A percentile compares a stretch with the other conserved stretches of the same genome.
Evolutionary conservation across 2,888 invertebrate species (phyloP).

Genomic region (Cactoblastis cactorum): DNA sequence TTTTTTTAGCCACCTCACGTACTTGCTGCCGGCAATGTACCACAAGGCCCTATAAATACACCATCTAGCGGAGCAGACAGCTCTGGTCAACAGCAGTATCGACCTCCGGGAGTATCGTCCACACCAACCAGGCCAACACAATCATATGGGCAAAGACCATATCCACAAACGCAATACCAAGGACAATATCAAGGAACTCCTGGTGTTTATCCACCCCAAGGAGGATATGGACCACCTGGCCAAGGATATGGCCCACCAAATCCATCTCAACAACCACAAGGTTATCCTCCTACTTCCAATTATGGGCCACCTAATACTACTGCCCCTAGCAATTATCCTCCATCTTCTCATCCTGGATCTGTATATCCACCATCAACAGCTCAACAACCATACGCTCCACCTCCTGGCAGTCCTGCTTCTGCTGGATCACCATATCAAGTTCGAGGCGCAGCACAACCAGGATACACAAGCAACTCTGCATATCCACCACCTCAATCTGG

Average conservation of each 20-base stretch:
- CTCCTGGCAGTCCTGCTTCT: constrained; percentile 65
- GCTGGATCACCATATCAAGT: constrained; percentile 69
- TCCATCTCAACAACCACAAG: constrained; percentile 80
- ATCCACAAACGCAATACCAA: constrained; percentile 84
- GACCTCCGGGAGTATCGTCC: constrained; percentile 72
- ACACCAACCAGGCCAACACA: constrained; percentile 82
- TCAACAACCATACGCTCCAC: constrained; percentile 73
- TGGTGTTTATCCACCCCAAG: constrained; percentile 83
- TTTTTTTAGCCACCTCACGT: constrained; percentile 77
- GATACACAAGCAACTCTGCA: constrained; percentile 66
- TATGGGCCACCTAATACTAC: constrained; percentile 82
- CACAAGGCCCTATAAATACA: constrained; percentile 61
- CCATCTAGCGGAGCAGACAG: constrained; percentile 61
- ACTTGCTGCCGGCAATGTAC: constrained; percentile 74
- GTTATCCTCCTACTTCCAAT: constrained; percentile 81
- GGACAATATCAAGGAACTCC: constrained; percentile 78
- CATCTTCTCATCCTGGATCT: constrained; percentile 69
- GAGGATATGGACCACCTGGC: constrained; percentile 83
- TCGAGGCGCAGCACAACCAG: constrained; percentile 62
- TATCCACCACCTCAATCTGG: constrained; percentile 69
- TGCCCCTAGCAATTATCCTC: constrained; percentile 78
- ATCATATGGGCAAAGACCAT: constrained; percentile 83
- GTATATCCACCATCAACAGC: constrained; percentile 67
- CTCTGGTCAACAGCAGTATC: constrained; percentile 68
- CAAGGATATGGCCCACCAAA: constrained; percentile 83